A percentile compares a stretch with the other conserved stretches of the same genome.
These are phyloP conservation scores for Machimus atricapillus DNA, from an alignment of 2,888 invertebrate genomes.

Conservation along the genomic window DNA sequence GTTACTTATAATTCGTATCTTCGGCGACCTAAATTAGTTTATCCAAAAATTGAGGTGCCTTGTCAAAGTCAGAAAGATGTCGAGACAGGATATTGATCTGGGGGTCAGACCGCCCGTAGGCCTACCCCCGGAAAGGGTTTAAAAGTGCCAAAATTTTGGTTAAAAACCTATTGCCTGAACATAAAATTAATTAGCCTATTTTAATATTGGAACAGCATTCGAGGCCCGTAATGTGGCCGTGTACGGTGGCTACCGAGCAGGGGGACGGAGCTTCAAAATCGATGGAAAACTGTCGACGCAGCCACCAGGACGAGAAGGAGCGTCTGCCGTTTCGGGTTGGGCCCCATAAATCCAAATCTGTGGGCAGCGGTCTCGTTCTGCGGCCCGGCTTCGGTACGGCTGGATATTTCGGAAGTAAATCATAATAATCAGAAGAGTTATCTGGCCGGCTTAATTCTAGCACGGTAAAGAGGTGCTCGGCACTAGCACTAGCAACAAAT, in stretches of 20 bases:
- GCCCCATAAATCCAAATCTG: constrained; percentile 14
- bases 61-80: neutral
- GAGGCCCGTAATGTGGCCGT: neutral
- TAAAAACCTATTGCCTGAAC: neutral
- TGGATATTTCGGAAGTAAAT: constrained; percentile 5
- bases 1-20: neutral
- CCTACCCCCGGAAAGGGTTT: neutral
- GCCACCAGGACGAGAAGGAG: neutral
- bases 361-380: neutral
- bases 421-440: constrained; percentile 27
- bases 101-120: neutral
- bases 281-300: neutral
- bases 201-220: neutral
- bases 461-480: neutral
- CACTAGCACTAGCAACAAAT: too few relatives aligned
- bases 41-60: neutral
- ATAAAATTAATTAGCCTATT: neutral
- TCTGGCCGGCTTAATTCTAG: constrained; percentile 1
- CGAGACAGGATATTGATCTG: neutral
- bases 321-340: neutral
- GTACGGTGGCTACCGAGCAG: neutral
- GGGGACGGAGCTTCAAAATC: neutral
- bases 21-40: neutral
- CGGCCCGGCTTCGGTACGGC: neutral
- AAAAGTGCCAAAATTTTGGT: neutral